phyloP scores from a whole-genome alignment of 2,888 invertebrate species.

The Oxystoma pomonae region DNA sequence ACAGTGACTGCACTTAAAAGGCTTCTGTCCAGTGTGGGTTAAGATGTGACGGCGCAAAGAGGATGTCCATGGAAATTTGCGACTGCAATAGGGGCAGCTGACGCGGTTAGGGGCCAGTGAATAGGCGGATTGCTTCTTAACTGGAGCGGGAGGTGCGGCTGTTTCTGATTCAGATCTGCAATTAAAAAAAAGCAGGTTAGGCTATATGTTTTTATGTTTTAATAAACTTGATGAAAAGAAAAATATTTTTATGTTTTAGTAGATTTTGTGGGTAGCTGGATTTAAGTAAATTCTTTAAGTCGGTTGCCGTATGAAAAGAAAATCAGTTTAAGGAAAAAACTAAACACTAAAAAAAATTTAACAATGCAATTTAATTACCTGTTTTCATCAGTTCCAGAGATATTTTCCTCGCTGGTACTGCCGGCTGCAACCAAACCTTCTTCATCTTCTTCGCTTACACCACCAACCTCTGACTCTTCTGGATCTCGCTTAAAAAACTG shows the following conservation, averaged over 20 bases:
- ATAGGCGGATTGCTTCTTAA: conserved; percentile 91
- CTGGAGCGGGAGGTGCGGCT: conserved; percentile 53
- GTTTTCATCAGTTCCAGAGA: conserved; percentile 80
- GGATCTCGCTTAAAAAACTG: conserved; percentile 57
- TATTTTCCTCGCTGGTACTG: conserved; percentile 76
- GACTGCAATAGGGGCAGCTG: conserved; percentile 87
- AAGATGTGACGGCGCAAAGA: conserved; percentile 91
- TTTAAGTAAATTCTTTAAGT: too few species aligned
- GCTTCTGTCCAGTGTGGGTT: conserved; percentile 95
- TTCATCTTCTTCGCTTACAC: conserved; percentile 62
- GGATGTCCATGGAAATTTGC: conserved; percentile 96
- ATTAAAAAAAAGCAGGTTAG: too few species aligned
- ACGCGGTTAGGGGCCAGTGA: conserved; percentile 93
- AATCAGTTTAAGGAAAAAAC: background rate
- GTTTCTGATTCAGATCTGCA: conserved; percentile 69
- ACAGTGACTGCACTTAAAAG: conserved; percentile 92
- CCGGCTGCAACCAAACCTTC: conserved; percentile 77
- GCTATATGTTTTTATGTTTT: background rate
- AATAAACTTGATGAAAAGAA: background rate
- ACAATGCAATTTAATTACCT: conserved; percentile 50
- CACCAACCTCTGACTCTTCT: conserved; percentile 48
- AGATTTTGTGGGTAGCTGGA: too few species aligned
- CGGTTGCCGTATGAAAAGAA: background rate
- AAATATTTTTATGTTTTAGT: background rate
- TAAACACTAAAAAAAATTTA: too few species aligned